phyloP scores from a whole-genome alignment of 2,797 vertebrate species.

The Sciurus vulgaris region DNA sequence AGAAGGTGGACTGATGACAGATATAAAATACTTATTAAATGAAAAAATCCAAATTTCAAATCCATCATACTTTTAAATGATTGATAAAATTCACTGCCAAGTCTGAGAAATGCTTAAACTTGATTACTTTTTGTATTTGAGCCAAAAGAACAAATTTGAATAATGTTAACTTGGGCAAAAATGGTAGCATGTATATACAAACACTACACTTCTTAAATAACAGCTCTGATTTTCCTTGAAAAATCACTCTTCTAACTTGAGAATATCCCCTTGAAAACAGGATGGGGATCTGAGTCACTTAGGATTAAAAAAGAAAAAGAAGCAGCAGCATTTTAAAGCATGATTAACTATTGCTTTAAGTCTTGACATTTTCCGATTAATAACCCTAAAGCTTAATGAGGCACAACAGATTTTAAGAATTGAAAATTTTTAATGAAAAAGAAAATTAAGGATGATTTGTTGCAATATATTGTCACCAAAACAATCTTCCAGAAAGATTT shows the following conservation, averaged over 20 bases:
- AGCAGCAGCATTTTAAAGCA: conserved; percentile 56
- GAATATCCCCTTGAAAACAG: conserved; percentile 61
- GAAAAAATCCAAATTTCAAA: conserved; percentile 69
- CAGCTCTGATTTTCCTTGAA: conserved; percentile 52
- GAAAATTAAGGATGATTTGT: conserved; percentile 61
- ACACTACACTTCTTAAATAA: conserved; percentile 70
- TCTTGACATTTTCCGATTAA: conserved; percentile 72
- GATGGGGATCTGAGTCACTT: conserved; percentile 55
- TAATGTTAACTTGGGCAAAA: conserved; percentile 74
- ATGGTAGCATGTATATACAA: conserved; percentile 51
- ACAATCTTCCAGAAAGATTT: conserved; percentile 48
- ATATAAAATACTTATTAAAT: conserved; percentile 65
- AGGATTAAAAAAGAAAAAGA: background rate
- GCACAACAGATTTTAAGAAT: conserved; percentile 67
- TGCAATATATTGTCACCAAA: conserved; percentile 28
- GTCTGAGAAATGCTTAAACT: conserved; percentile 65
- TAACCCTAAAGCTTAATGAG: conserved; percentile 75
- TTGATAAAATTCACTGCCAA: conserved; percentile 71
- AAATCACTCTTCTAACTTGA: conserved; percentile 62
- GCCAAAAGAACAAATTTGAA: conserved; percentile 78
- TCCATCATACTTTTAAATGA: conserved; percentile 70
- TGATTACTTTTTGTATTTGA: conserved; percentile 79
- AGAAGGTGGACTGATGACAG: conserved; percentile 45
- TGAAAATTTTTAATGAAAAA: conserved; percentile 73
- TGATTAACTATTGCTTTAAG: conserved; percentile 67